Evolutionary conservation across 2,797 vertebrate genomes (phyloP).

Genomic region (Poecilia picta): DNA sequence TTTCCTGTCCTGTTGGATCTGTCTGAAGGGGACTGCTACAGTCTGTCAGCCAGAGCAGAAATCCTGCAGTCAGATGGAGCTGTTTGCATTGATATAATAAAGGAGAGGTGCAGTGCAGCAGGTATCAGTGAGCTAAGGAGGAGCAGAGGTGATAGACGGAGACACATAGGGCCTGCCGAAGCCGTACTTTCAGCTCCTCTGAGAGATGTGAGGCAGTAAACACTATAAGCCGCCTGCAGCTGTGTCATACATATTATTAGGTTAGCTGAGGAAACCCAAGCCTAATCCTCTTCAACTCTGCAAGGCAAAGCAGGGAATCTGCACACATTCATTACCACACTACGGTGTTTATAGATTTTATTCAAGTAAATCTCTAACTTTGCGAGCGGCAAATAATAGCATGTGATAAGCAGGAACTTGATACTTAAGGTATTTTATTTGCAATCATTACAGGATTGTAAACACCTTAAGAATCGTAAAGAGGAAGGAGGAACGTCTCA

Average conservation of each 20-base stretch:
- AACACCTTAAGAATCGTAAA: conserved; percentile 7
- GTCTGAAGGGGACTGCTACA: not conserved
- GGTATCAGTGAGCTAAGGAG: conserved; percentile 50
- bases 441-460: conserved; percentile 33
- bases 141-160: conserved; percentile 60
- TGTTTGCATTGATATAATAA: conserved; percentile 9
- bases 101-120: conserved; percentile 45
- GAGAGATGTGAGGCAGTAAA: conserved; percentile 68
- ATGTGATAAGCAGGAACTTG: conserved; percentile 32
- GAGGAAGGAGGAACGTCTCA: conserved; percentile 27
- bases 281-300: conserved; percentile 74
- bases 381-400: conserved; percentile 23
- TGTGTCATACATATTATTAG: conserved; percentile 73
- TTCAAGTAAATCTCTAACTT: conserved; percentile 52
- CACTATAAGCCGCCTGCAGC: conserved; percentile 68
- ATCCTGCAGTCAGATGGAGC: conserved; percentile 37
- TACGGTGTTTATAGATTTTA: conserved; percentile 57
- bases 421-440: conserved; percentile 39
- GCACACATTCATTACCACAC: conserved; percentile 52
- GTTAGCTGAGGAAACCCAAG: conserved; percentile 58
- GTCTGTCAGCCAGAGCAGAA: conserved; percentile 4
- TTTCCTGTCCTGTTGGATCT: not conserved
- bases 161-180: conserved; percentile 44
- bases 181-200: conserved; percentile 42
- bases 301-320: conserved; percentile 57